Base-by-base conservation (phyloP, 2,888 invertebrate species). In the Germaria angustata region DNA sequence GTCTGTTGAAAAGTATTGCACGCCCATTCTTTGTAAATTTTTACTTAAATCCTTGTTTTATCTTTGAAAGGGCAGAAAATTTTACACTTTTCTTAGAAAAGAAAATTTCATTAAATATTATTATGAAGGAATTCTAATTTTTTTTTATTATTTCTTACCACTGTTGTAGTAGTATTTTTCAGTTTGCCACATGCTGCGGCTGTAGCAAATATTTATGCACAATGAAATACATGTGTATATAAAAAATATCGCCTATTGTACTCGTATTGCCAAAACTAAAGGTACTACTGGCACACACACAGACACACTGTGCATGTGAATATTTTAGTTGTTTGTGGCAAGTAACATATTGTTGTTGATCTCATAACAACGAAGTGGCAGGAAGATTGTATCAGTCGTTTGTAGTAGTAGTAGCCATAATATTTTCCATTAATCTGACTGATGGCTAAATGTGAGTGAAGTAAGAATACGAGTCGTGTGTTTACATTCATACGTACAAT, bases 341-440 rank as follows among this genome's bases (percentile, higher is more conserved):
- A 59, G 66, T 57, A 68, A 53, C 41, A 34, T 53, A 65, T 51
- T 72, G 24, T 28, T 71, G 51, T 61, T 44, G 20, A 53, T 49
- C 15, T 59, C 7, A 41, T 49, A 36, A 36, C 22, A 34, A 41
- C n/a, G 24, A 24, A 44, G 55, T 69, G 32, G 36, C 49, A 49
- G n/a, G 34, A 20, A 71, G 46, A 13, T 46, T 24, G 15, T 71
- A 13, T n/a, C 28, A 44, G 9, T 41, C n/a, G 15, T 51, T 22
- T 22, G 22, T 22, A 17, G n/a, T 41, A 4, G 3, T 28, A 2
- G 4, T 49, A 46, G 20, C 22, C 17, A 24, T 36, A 44, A 32
- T n/a, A 46, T 55, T 65, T 53, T 65, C 24, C 46, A 75, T 75
- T 80, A 68, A 80, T 76, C 59, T 81, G 76, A 76, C 39, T 76